Conservation (phyloP, 2,888 invertebrate genomes). For the Pristionchus maxplancki region DNA sequence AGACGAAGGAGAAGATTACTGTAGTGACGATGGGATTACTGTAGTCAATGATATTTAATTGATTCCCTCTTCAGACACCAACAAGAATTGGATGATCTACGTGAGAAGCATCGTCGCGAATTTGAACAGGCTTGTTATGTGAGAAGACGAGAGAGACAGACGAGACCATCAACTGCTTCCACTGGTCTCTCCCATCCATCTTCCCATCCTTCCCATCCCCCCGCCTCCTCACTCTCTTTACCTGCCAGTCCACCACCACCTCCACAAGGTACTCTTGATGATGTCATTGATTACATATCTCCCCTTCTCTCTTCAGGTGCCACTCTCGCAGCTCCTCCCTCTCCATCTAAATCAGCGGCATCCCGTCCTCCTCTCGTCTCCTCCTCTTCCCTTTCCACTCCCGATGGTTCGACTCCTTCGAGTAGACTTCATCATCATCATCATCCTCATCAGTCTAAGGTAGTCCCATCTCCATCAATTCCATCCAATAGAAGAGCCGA, state of each 20-base stretch:
- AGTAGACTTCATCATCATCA: neutral
- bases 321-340: slow-evolving; percentile 39
- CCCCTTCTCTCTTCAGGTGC: slow-evolving; percentile 23
- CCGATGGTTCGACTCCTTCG: neutral
- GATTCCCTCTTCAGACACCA: slow-evolving; percentile 34
- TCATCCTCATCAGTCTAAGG: neutral
- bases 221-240: neutral
- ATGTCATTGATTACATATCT: too few relatives aligned
- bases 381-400: slow-evolving; percentile 16
- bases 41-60: neutral
- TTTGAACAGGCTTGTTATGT: slow-evolving; percentile 5
- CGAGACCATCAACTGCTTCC: neutral
- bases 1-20: neutral
- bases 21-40: neutral
- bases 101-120: slow-evolving; percentile 44
- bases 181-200: neutral
- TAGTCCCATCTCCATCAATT: neutral
- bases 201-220: neutral
- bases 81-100: slow-evolving; percentile 39
- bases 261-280: slow-evolving; percentile 4
- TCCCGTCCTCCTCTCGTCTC: slow-evolving; percentile 48
- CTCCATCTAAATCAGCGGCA: slow-evolving; percentile 46
- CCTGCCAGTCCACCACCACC: slow-evolving; percentile 30
- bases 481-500: neutral
- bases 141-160: neutral